phyloP scores from a whole-genome alignment of 2,888 invertebrate species.

The Drosophila glabriapex region DNA sequence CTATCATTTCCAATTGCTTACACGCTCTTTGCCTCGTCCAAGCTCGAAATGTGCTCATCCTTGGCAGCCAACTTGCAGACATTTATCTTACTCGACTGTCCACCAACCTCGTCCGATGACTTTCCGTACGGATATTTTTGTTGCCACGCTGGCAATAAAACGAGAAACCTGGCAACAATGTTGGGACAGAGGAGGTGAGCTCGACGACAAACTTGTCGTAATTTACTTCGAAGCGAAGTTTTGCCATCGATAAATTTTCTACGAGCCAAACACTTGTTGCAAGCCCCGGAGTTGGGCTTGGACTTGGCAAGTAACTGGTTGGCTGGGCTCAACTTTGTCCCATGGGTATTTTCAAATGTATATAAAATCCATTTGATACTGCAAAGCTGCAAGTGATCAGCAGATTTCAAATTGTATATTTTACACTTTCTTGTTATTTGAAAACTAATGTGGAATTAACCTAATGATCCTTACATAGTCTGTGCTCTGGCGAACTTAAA shows the following conservation, averaged over 20 bases:
- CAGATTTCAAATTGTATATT: neutral
- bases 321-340: slow-evolving; percentile 17
- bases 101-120: slow-evolving; percentile 36
- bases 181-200: slow-evolving; percentile 22
- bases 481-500: neutral
- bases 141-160: slow-evolving; percentile 41
- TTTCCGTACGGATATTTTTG: slow-evolving; percentile 46
- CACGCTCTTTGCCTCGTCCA: slow-evolving; percentile 22
- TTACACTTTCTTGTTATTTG: neutral
- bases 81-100: slow-evolving; percentile 68
- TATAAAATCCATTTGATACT: neutral
- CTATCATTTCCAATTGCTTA: slow-evolving; percentile 23
- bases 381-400: neutral
- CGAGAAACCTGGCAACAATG: slow-evolving; percentile 32
- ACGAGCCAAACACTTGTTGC: slow-evolving; percentile 72
- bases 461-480: neutral
- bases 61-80: slow-evolving; percentile 48
- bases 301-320: neutral
- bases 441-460: neutral
- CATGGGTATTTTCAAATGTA: slow-evolving; percentile 37
- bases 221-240: slow-evolving; percentile 75
- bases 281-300: slow-evolving; percentile 7
- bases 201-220: slow-evolving; percentile 70
- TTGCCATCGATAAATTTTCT: slow-evolving; percentile 72
- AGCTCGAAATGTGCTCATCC: slow-evolving; percentile 16